A percentile compares a stretch with the other conserved stretches of the same genome.
Conservation (phyloP, 2,888 invertebrate species). For the Ptilodon capucinus region DNA sequence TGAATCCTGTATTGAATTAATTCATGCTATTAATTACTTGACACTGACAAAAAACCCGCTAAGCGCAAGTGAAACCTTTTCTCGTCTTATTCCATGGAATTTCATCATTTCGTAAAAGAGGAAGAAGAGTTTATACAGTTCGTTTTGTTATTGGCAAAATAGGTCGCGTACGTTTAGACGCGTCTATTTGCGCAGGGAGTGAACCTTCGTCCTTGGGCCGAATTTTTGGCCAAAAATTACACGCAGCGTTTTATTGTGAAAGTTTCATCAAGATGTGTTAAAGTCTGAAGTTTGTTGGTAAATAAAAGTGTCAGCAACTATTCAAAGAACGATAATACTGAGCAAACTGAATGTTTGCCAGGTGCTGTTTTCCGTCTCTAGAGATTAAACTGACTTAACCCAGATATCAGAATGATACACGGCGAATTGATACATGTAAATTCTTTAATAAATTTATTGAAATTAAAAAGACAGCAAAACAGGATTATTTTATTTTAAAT, state of each 20-base stretch:
- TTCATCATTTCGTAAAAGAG: too few species aligned
- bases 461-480: not conserved
- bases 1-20: too few species aligned
- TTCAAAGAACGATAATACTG: not conserved
- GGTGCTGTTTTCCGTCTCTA: not conserved
- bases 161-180: too few species aligned
- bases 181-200: too few species aligned
- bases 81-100: too few species aligned
- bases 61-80: too few species aligned
- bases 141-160: too few species aligned
- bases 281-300: slow-evolving; percentile 5
- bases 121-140: too few species aligned
- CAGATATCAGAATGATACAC: not conserved
- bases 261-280: slow-evolving; percentile 31
- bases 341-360: slow-evolving; percentile 1
- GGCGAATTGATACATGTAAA: not conserved
- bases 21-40: too few species aligned
- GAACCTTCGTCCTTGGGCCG: slow-evolving; percentile 48
- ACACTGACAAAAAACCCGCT: too few species aligned
- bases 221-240: slow-evolving; percentile 38
- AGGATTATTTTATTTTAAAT: too few species aligned
- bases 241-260: slow-evolving; percentile 43
- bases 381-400: not conserved
- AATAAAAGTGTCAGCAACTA: slow-evolving; percentile 8
- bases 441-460: not conserved